These are phyloP conservation scores for Labroides dimidiatus DNA, from an alignment of 2,797 vertebrate genomes.

Conservation along the genomic window DNA sequence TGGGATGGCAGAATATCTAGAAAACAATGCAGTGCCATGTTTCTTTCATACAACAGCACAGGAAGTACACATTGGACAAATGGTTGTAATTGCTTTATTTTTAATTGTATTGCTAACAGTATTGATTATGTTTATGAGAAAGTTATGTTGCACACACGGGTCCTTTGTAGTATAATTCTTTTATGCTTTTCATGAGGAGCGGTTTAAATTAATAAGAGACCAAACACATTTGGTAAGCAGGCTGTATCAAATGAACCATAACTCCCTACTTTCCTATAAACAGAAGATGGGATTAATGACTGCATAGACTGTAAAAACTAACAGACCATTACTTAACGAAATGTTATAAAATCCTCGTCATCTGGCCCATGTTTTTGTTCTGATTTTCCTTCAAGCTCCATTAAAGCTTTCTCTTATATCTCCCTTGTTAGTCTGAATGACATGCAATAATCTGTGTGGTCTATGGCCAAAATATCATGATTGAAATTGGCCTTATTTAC, in stretches of 20 bases:
- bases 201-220: conserved; percentile 2
- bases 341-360: conserved; percentile 5
- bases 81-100: conserved; percentile 66
- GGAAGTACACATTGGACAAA: conserved; percentile 53
- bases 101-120: conserved; percentile 37
- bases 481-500: conserved; percentile 48
- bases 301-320: conserved; percentile 18
- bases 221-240: neutral
- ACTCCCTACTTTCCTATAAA: conserved; percentile 29
- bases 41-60: conserved; percentile 31
- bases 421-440: conserved; percentile 23
- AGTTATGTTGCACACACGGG: conserved; percentile 39
- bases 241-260: conserved; percentile 19
- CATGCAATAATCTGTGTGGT: conserved; percentile 25
- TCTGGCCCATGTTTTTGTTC: conserved; percentile 11
- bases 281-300: conserved; percentile 20
- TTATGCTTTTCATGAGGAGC: neutral
- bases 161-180: conserved; percentile 51
- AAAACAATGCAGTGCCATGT: conserved; percentile 57
- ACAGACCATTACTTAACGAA: conserved; percentile 10
- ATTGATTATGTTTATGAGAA: conserved; percentile 48
- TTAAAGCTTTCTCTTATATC: conserved; percentile 10
- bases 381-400: neutral
- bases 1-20: conserved; percentile 53
- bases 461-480: conserved; percentile 40